Base-by-base conservation (phyloP, 2,888 invertebrate genomes). In the Pollenia angustigena region DNA sequence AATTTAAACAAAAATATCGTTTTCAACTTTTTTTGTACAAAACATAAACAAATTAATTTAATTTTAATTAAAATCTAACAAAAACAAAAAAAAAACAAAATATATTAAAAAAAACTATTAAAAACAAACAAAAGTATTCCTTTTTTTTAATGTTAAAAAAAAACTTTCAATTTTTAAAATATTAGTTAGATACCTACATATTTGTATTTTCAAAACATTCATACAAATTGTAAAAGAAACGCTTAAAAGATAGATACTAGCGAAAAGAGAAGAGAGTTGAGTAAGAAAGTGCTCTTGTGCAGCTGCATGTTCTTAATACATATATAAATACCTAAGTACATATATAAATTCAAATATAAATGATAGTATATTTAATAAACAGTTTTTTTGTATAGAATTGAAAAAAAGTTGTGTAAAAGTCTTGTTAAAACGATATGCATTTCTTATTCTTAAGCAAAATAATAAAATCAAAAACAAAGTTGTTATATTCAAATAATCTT, bases 321-420 rank as follows among this genome's bases (percentile, higher is more conserved):
- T 48, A 50, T 32, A 32, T 32, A 32, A 32, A 32, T 32, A 32
- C 32, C 32, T 52, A 23, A 23, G 23, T 23, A n/a, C n/a, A n/a
- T n/a, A 64, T 40, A 44, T 62, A 52, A 62, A 71, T 50, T 62
- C 54, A 16, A 79, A 60, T 58, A 69, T 74, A 54, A 80, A 54
- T 71, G 66, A 50, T 68, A 85, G 84, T 83, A 54, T 82, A 85
- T 83, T 84, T 78, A 86, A 84, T 83, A 81, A 80, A 76, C 18
- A 62, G 64, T 86, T 87, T 75, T 85, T 87, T 88, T 89, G 75
- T 89, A 88, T 87, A 88, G 89, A 88, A 89, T 84, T 80, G 71
- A 82, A 84, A 74, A 23, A 58, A 88, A 76, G 81, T 85, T 83
- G 78, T 85, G 76, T 68, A 64, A 75, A 85, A 80, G 58, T 72